Percentiles rank a stretch among this genome's conserved stretches.
These are phyloP conservation scores for Spodoptera litura DNA, from an alignment of 1,140 invertebrate genomes.

Conservation along the genomic window DNA sequence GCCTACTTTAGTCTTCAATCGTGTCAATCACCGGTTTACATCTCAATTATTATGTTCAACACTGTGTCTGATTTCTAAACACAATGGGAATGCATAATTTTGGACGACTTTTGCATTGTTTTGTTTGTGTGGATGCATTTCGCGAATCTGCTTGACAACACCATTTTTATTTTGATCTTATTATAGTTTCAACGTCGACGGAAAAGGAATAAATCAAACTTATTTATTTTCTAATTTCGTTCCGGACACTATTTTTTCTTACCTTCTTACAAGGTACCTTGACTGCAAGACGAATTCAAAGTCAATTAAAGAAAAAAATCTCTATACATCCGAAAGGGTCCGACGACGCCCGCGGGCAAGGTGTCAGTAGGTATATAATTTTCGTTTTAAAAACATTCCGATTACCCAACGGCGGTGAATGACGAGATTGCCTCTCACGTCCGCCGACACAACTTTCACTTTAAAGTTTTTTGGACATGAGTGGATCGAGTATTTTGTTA, in stretches of 20 bases:
- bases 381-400: constrained; percentile 67
- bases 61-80: constrained; percentile 12
- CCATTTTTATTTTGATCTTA: no score
- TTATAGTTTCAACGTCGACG: no score
- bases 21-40: constrained; percentile 39
- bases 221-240: no score
- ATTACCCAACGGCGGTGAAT: constrained; percentile 73
- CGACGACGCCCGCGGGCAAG: constrained; percentile 8
- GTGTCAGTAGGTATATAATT: constrained; percentile 62
- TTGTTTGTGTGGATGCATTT: no score
- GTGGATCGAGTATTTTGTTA: constrained; percentile 56
- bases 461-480: constrained; percentile 77
- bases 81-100: not conserved
- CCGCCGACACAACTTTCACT: constrained; percentile 78
- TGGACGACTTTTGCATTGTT: no score
- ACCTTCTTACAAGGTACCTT: no score
- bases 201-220: no score
- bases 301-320: constrained; percentile 11
- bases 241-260: no score
- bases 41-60: constrained; percentile 23
- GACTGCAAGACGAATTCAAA: not conserved
- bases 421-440: constrained; percentile 73
- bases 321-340: constrained; percentile 23
- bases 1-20: constrained; percentile 38
- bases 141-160: no score